Evolutionary conservation across 2,888 invertebrate genomes (phyloP).

Genomic region (Drosophila percnosoma): DNA sequence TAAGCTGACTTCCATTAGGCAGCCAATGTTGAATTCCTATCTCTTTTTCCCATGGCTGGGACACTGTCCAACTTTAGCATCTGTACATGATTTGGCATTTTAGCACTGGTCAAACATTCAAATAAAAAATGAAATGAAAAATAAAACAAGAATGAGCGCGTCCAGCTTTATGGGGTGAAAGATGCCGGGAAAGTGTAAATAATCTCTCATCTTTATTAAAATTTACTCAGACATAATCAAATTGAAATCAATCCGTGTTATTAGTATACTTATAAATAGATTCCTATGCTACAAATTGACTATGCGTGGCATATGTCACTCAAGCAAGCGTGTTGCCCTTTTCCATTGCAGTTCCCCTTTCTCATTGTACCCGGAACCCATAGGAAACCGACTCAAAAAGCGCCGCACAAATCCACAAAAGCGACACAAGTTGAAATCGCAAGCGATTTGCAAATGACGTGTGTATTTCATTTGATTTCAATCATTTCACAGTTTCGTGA

Average conservation of each 20-base stretch:
- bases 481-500: conserved; percentile 54
- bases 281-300: conserved; percentile 1
- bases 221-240: not conserved
- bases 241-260: not conserved
- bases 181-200: not conserved
- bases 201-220: not conserved
- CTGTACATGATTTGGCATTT: conserved; percentile 67
- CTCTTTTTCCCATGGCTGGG: conserved; percentile 49
- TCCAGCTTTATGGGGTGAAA: not conserved
- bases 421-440: conserved; percentile 34
- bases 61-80: conserved; percentile 64
- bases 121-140: conserved; percentile 7
- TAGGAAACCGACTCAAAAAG: conserved; percentile 10
- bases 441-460: conserved; percentile 23
- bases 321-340: conserved; percentile 12
- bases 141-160: not conserved
- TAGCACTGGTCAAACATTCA: conserved; percentile 32
- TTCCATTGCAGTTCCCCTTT: not conserved
- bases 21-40: conserved; percentile 14
- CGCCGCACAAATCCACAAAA: conserved; percentile 14
- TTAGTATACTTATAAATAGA: conserved; percentile 1
- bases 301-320: conserved; percentile 31
- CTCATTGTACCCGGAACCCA: not conserved
- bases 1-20: conserved; percentile 65
- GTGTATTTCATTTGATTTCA: conserved; percentile 44